Evolutionary conservation across 2,888 invertebrate species (phyloP), one percentile per base, ranked within the genome.

Genomic region (Galeruca laticollis): DNA sequence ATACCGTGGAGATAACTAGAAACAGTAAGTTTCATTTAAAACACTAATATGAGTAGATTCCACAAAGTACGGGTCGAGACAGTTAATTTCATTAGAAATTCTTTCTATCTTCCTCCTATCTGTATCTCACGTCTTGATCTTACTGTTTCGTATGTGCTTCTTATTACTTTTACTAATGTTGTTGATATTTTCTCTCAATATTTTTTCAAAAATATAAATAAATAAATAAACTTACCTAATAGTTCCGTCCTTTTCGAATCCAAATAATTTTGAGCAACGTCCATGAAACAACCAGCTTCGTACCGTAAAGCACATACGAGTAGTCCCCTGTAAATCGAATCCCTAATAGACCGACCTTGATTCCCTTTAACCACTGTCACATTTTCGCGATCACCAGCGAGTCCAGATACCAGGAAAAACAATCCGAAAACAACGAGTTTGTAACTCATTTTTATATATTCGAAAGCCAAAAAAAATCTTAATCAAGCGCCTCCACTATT

Each of bases 211-310:
- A n/a, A n/a, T n/a, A n/a, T n/a, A n/a, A n/a, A n/a, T n/a, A n/a
- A n/a, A n/a, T n/a, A n/a, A 37, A 61, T 68, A 60, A 54, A 77
- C 80, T 80, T 69, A 81, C 82, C 81, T 66, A 82, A 73, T 26
- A 82, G 57, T 11, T 80, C 76, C 8, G 71, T 75, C 60, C 74
- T 75, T 59, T 75, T 73, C 21, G 74, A 68, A 52, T 77, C 77
- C 66, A 83, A 75, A 57, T 76, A 77, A 60, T 76, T 76, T 18
- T 79, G 78, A 4, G 80, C 80, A 26, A 69, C 78, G 71, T 79
- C 77, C 68, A 82, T 60, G 57, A 83, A 79, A 74, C 83, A 83
- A 54, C 69, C 57, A 10, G 79, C 70, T 66, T 82, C 80, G 56
- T 73, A 78, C 59, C 73, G 71, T 57, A 79, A 61, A 40, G 77